Base-by-base conservation (phyloP, 2,797 vertebrate species). In the Brotogeris chrysoptera region DNA sequence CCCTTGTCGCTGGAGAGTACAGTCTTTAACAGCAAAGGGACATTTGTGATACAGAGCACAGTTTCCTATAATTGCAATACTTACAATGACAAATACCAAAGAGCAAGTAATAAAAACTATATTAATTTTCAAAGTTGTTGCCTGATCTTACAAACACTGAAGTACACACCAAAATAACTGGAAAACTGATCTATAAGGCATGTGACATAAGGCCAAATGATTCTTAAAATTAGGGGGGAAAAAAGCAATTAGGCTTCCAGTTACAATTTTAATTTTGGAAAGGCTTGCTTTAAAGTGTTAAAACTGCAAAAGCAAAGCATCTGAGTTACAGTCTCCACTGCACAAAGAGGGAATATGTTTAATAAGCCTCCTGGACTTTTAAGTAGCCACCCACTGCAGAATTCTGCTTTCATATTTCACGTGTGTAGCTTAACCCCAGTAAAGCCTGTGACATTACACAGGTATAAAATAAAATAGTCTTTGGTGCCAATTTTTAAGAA, bases 11-110 rank as follows among this genome's bases (percentile, higher is more conserved):
- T 23, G 81, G 30, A 88, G 60, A 89, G 53, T 90, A 69, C 39
- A 87, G 85, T 52, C 84, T 84, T 66, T 63, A 84, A 80, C 68
- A 93, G 61, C 52, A 80, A 86, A 86, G 55, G 53, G 47, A 93
- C 36, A 71, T 47, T 47, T 34, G 61, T 76, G 32, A 43, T 46
- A 79, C 20, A 38, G 43, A 71, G 68, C 50, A 87, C 53, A 63
- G 34, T 89, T 90, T 93, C 85, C 87, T 90, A 36, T 55, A 88
- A 95, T 55, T 89, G 16, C 39, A 89, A 80, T 70, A 83, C 57
- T 92, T 95, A 73, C 28, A 73, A 72, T 72, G 63, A 46, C 80
- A 93, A 79, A 94, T 94, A 94, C 68, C 41, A 92, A 90, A 82
- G 16, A 95, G n/a, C 27, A 71, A 80, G 59, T 68, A 84, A 88